Conservation (phyloP, 2,113 vertebrate species). For the Onychorhynchus coronatus region DNA sequence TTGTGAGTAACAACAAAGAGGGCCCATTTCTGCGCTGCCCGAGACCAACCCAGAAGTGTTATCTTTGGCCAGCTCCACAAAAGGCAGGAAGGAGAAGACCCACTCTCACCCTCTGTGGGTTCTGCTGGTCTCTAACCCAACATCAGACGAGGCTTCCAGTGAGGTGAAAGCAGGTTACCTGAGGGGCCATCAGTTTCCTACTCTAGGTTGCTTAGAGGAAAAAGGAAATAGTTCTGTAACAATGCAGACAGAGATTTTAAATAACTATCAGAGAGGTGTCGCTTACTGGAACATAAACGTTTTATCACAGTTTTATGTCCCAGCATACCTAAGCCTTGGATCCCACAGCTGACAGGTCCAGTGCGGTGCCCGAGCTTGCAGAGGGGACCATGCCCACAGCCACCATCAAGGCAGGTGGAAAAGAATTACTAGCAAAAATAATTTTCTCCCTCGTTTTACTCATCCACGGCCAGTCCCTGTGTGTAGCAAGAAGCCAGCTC, state of each 20-base stretch:
- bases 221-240: constrained; percentile 29
- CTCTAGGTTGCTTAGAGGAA: constrained; percentile 25
- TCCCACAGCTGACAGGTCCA: neutral
- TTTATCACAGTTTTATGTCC: neutral
- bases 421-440: neutral
- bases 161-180: neutral
- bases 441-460: neutral
- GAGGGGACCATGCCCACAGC: rapidly evolving
- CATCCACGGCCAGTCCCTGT: rapidly evolving
- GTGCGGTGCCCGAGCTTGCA: rapidly evolving
- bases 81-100: neutral
- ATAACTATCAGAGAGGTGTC: neutral
- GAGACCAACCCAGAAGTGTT: neutral
- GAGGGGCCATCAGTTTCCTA: neutral
- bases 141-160: neutral
- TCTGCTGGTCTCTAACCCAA: neutral
- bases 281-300: neutral
- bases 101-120: neutral
- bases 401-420: neutral
- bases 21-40: neutral
- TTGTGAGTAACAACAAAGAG: neutral
- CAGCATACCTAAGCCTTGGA: neutral
- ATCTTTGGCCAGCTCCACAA: neutral
- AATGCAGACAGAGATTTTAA: constrained; percentile 4
- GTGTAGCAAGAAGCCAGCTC: rapidly evolving